Conservation (phyloP, 2,113 vertebrate species). For the Phylloscopus trochilus region DNA sequence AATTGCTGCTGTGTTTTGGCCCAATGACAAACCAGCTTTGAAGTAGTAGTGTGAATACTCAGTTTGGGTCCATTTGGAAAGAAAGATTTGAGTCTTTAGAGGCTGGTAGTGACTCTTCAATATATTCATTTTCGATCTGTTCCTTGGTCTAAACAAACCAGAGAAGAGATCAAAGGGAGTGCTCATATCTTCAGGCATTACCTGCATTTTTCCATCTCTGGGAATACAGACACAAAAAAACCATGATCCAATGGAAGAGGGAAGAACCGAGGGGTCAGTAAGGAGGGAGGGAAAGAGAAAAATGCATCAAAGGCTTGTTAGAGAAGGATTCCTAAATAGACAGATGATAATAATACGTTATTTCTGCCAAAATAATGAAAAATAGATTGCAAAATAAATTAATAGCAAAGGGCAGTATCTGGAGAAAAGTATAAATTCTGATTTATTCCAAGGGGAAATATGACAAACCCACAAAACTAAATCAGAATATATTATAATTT, state of each 20-base stretch:
- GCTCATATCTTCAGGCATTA: not conserved
- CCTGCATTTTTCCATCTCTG: not conserved
- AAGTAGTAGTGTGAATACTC: not conserved
- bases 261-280: not conserved
- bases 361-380: conserved; percentile 29
- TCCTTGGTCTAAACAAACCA: not conserved
- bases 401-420: conserved; percentile 38
- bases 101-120: not conserved
- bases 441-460: conserved; percentile 19
- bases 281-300: not conserved
- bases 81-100: not conserved
- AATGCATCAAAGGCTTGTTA: not conserved
- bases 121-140: not conserved
- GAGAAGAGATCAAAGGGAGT: not conserved
- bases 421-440: not conserved
- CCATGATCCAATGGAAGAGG: not conserved
- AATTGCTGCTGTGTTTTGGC: not conserved
- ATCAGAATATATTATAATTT: not conserved
- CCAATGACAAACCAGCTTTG: not conserved
- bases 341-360: not conserved
- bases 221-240: not conserved
- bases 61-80: not conserved
- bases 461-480: not conserved
- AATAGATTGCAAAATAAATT: conserved; percentile 47
- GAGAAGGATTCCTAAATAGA: not conserved